Conservation (phyloP, 1,140 invertebrate genomes). For the Panulirus ornatus region DNA sequence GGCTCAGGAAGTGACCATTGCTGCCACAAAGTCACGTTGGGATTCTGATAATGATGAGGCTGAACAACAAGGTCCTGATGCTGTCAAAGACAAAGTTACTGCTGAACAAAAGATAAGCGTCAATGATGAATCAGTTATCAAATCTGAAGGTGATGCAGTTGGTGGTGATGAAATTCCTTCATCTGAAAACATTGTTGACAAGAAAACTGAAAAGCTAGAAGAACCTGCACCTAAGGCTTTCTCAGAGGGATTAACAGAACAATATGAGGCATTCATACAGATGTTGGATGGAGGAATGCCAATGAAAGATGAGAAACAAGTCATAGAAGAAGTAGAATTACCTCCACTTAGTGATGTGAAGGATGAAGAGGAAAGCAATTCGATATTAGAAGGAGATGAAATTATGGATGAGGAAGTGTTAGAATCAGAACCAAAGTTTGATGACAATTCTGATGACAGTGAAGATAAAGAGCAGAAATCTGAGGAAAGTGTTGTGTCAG, state of each 20-base stretch:
- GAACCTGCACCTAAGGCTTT: not conserved
- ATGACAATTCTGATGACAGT: not conserved
- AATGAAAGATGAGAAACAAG: not conserved
- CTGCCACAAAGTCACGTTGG: constrained; percentile 57
- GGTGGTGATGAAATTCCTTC: not conserved
- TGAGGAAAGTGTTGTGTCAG: not conserved
- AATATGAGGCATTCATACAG: constrained; percentile 62
- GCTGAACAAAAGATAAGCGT: not conserved
- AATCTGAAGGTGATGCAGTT: not conserved
- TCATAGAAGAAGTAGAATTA: not conserved
- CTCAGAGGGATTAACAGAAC: constrained; percentile 40
- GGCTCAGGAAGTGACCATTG: constrained; percentile 16
- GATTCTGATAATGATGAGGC: constrained; percentile 64
- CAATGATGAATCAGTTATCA: not conserved
- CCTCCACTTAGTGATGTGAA: not conserved
- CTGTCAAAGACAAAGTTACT: not conserved
- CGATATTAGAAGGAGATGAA: not conserved
- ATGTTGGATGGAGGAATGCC: constrained; percentile 52
- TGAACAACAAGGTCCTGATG: not conserved
- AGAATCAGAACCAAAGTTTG: not conserved
- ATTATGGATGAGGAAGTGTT: not conserved
- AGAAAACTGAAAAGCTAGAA: not conserved
- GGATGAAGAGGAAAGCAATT: not conserved
- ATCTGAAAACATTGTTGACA: not conserved
- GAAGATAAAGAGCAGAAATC: not conserved